Percentiles rank a stretch among this genome's conserved stretches.
phyloP scores from a whole-genome alignment of 2,888 invertebrate species.

The Coecobrya sp. region DNA sequence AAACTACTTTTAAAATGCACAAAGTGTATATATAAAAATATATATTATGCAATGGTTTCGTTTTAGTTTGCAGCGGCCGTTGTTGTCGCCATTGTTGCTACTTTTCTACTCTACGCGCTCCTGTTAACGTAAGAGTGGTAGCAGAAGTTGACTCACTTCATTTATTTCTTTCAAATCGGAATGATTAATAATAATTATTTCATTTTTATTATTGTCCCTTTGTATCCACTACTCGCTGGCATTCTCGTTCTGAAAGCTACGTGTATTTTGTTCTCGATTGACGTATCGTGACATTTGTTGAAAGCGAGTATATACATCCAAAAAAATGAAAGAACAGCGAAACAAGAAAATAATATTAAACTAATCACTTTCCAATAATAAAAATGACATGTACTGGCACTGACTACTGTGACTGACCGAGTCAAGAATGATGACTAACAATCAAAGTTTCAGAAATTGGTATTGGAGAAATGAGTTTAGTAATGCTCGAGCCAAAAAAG shows the following conservation, averaged over 20 bases:
- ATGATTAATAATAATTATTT: slow-evolving; percentile 57
- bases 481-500: slow-evolving; percentile 50
- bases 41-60: slow-evolving; percentile 21
- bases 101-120: neutral
- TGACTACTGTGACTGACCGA: neutral
- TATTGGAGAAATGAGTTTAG: slow-evolving; percentile 54
- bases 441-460: neutral
- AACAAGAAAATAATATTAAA: slow-evolving; percentile 42
- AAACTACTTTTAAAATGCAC: slow-evolving; percentile 10
- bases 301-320: neutral
- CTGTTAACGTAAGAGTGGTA: slow-evolving; percentile 6
- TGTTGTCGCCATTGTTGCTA: neutral
- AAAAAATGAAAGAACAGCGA: slow-evolving; percentile 17
- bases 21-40: slow-evolving; percentile 30
- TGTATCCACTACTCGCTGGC: neutral
- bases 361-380: slow-evolving; percentile 30
- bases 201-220: neutral
- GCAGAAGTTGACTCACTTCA: slow-evolving; percentile 6
- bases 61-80: neutral
- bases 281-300: slow-evolving; percentile 48
- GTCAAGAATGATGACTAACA: slow-evolving; percentile 2
- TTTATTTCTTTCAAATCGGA: slow-evolving; percentile 11
- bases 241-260: neutral
- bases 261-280: slow-evolving; percentile 22
- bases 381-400: slow-evolving; percentile 26